Evolutionary conservation across 2,888 invertebrate species (phyloP).

Genomic region (Helicoverpa assulta): DNA sequence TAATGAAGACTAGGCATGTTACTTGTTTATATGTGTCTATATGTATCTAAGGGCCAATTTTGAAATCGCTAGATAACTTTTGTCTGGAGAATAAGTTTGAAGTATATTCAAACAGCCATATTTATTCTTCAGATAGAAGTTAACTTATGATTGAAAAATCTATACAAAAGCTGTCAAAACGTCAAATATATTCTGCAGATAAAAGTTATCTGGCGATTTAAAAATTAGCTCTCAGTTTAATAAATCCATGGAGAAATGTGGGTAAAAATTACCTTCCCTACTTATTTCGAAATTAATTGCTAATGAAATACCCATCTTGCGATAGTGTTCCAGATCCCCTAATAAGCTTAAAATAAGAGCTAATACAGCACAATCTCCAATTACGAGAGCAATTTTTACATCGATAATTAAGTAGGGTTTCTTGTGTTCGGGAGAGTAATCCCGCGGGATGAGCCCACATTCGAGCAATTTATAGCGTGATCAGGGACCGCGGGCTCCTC

Average conservation of each 20-base stretch:
- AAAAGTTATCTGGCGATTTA: no score
- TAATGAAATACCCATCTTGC: background rate
- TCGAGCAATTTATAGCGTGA: conserved; percentile 24
- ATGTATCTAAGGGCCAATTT: no score
- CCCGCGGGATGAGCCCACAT: conserved; percentile 11
- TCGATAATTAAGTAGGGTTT: conserved; percentile 28
- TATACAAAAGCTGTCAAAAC: no score
- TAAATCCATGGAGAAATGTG: no score
- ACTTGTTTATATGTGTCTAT: background rate
- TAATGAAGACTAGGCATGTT: background rate
- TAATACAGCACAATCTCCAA: background rate
- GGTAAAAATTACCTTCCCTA: background rate
- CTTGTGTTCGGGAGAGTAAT: background rate
- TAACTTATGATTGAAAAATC: no score
- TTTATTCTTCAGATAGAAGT: no score
- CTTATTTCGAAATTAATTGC: background rate
- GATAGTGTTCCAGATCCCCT: no score
- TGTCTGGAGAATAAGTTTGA: no score
- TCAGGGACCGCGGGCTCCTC: conserved; percentile 7
- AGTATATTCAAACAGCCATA: no score
- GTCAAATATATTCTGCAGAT: no score
- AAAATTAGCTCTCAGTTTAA: no score
- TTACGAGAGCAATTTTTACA: conserved; percentile 5
- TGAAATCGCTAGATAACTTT: no score
- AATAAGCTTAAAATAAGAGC: background rate